phyloP scores from a whole-genome alignment of 1,140 invertebrate species.

The Popillia japonica region DNA sequence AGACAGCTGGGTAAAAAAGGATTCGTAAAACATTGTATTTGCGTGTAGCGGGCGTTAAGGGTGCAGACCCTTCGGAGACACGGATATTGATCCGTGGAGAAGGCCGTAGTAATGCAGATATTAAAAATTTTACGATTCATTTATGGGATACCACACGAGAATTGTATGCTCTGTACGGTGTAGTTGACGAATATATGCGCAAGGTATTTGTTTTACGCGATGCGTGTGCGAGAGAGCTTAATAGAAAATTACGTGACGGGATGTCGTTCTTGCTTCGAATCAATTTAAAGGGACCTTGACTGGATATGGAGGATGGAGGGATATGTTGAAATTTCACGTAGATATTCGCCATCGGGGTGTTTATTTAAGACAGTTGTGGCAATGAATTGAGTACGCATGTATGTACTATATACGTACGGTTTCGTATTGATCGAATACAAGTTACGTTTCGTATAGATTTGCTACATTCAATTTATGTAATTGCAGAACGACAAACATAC shows the following conservation, averaged over 20 bases:
- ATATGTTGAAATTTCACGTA: conserved; percentile 10
- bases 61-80: neutral
- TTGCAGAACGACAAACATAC: too few species aligned
- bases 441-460: neutral
- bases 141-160: conserved; percentile 12
- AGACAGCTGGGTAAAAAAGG: neutral
- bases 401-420: neutral
- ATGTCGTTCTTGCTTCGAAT: neutral
- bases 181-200: neutral
- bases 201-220: conserved; percentile 4
- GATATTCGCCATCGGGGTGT: neutral
- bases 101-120: conserved; percentile 1
- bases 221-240: neutral
- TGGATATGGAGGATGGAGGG: neutral
- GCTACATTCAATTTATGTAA: too few species aligned
- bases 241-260: conserved; percentile 10
- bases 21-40: neutral
- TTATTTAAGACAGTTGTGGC: neutral
- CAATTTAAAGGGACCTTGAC: conserved; percentile 17
- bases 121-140: conserved; percentile 19
- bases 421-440: conserved; percentile 4
- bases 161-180: neutral
- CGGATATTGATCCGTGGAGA: neutral
- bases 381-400: conserved; percentile 10
- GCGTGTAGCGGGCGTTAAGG: neutral